phyloP scores from a whole-genome alignment of 2,888 invertebrate genomes.

The Phyllotreta striolata region DNA sequence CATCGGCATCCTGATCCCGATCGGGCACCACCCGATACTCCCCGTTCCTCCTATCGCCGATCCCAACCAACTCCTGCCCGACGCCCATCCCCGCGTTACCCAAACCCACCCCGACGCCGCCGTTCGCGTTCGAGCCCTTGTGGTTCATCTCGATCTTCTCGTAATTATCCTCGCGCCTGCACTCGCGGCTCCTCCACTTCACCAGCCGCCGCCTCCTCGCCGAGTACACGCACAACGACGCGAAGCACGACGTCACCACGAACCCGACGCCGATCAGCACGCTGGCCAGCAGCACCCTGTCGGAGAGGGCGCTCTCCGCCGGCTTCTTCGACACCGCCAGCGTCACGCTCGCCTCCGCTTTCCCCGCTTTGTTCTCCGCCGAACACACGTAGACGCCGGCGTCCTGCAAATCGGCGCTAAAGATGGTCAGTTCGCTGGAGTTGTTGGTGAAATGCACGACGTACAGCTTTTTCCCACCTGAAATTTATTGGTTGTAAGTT shows the following conservation, averaged over 20 bases:
- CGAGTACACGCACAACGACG: conserved; percentile 70
- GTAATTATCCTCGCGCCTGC: conserved; percentile 69
- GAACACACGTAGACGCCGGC: conserved; percentile 79
- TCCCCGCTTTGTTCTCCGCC: conserved; percentile 83
- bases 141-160: conserved; percentile 82
- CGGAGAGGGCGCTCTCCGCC: conserved; percentile 67
- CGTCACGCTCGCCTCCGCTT: conserved; percentile 76
- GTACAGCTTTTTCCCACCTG: conserved; percentile 69
- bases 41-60: conserved; percentile 67
- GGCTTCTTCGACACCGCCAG: conserved; percentile 74
- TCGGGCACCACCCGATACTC: conserved; percentile 76
- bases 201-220: conserved; percentile 70
- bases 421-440: conserved; percentile 77
- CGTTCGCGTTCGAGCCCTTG: conserved; percentile 58
- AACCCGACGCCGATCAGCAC: conserved; percentile 72
- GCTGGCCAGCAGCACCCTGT: conserved; percentile 71
- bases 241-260: conserved; percentile 72
- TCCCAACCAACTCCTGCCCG: conserved; percentile 55
- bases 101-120: conserved; percentile 42
- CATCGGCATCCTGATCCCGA: conserved; percentile 70
- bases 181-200: conserved; percentile 62
- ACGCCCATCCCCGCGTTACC: conserved; percentile 58
- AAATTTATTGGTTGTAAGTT: conserved; percentile 48
- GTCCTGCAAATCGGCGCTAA: conserved; percentile 76
- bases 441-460: conserved; percentile 72